A percentile compares a stretch with the other conserved stretches of the same genome.
These are phyloP conservation scores for Chionomys nivalis DNA, from an alignment of 2,113 vertebrate species.

Conservation along the genomic window DNA sequence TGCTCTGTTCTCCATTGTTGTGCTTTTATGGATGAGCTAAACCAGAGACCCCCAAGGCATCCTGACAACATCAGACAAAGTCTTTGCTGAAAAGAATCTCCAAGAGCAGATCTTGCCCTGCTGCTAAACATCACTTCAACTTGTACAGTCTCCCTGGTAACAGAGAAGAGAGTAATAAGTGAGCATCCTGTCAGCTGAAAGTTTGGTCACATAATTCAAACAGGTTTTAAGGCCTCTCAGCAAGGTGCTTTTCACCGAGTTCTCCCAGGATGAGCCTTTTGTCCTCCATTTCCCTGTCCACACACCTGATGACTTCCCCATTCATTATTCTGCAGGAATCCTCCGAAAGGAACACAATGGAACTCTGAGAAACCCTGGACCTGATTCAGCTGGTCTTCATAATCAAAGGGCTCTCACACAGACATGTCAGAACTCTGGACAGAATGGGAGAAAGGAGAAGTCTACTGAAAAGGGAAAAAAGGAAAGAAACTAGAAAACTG, in stretches of 20 bases:
- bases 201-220: conserved; percentile 70
- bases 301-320: conserved; percentile 4
- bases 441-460: not conserved
- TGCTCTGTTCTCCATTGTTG: not conserved
- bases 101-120: conserved; percentile 45
- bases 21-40: conserved; percentile 2
- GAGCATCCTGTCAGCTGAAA: conserved; percentile 46
- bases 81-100: conserved; percentile 58
- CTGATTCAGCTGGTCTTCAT: conserved; percentile 50
- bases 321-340: conserved; percentile 50
- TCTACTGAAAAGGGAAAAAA: not conserved
- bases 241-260: conserved; percentile 50
- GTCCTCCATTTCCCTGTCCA: conserved; percentile 64
- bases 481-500: not conserved
- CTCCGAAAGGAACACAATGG: conserved; percentile 59
- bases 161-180: conserved; percentile 56
- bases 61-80: conserved; percentile 37
- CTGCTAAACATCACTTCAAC: conserved; percentile 72
- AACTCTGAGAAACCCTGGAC: conserved; percentile 53
- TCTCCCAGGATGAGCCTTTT: conserved; percentile 61
- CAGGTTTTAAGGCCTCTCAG: conserved; percentile 58
- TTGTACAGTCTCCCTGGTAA: conserved; percentile 74
- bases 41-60: conserved; percentile 29
- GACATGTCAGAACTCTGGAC: conserved; percentile 25
- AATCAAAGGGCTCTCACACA: conserved; percentile 44